A percentile compares a stretch with the other conserved stretches of the same genome.
Conservation (phyloP, 2,797 vertebrate species). For the Lepilemur ruficaudatus region DNA sequence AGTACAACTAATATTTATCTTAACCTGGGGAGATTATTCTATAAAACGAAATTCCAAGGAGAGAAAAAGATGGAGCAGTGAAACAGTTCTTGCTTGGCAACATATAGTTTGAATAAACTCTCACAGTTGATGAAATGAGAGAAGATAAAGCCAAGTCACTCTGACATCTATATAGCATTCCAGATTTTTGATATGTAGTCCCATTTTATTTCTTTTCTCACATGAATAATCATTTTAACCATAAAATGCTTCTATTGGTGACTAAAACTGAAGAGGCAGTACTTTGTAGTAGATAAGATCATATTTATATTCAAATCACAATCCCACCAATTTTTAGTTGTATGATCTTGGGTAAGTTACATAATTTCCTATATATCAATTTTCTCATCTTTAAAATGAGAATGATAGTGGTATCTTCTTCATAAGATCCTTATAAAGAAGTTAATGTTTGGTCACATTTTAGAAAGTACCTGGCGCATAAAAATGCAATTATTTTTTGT, state of each 20-base stretch:
- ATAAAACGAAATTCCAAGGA: neutral
- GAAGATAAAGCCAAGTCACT: neutral
- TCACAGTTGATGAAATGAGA: neutral
- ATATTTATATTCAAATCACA: slow-evolving; percentile 29
- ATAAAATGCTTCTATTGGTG: neutral
- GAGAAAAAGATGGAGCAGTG: neutral
- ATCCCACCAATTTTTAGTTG: neutral
- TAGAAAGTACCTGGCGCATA: slow-evolving; percentile 2
- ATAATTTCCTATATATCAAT: neutral
- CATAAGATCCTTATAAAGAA: neutral
- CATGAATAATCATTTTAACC: neutral
- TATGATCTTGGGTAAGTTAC: neutral
- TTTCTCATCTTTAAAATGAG: slow-evolving; percentile 16
- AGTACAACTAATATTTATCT: neutral
- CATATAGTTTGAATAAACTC: neutral
- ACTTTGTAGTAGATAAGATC: neutral
- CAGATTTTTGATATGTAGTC: neutral
- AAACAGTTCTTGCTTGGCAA: slow-evolving; percentile 7
- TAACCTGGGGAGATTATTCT: slow-evolving; percentile 23
- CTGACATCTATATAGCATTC: neutral
- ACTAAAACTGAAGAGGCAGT: neutral
- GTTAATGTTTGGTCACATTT: slow-evolving; percentile 33
- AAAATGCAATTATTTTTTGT: neutral
- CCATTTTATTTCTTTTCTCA: slow-evolving; percentile 13
- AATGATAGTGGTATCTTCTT: neutral